Base-by-base conservation (phyloP, 1,140 invertebrate species). In the Oryctes rhinoceros region DNA sequence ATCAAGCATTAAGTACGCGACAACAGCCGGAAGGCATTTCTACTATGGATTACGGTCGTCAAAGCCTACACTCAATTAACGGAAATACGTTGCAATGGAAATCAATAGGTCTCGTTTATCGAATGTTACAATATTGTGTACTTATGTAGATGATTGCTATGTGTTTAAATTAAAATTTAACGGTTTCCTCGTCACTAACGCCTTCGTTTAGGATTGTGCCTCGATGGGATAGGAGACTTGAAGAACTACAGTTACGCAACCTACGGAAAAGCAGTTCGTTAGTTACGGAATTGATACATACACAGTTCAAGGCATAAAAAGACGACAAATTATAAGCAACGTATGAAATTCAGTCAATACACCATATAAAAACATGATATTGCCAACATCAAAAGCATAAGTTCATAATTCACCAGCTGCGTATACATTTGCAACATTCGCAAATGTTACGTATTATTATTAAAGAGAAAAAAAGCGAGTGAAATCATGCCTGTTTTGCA, bases 211-310 rank as follows among this genome's bases (percentile, higher is more conserved):
- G 75, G 49, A 82, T 74, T 18, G 82, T 81, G 49, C 84, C 83
- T 49, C 85, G 85, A 82, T 87, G 85, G 13, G 85, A 82, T 24
- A 86, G 81, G 24, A 86, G 80, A 81, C 80, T 85, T 37, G 86
- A 82, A 4, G 86, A 84, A 82, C 83, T 86, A 65, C 83, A 85
- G 80, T 86, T 87, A 87, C 86, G 86, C 82, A 87, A 87, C 82
- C 86, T 87, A 79, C 44, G 62, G 78, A 78, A 53, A 44, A 76
- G 59, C 67, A 59, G 74, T 48, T 78, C 39, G 11, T 67, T 67
- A 30, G 11, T 67, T 10, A 67, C 65, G 5, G 37, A 4, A 24
- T 4, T 10, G 65, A 3, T 9, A 13, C 5, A 7, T 24, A 18
- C 13, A 10, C 1, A 10, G 1, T 67, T 35, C 3, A 44, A 44